Evolutionary conservation across 1,140 invertebrate genomes (phyloP), one percentile per base, ranked within the genome.

Genomic region (Bicyclus anynana): DNA sequence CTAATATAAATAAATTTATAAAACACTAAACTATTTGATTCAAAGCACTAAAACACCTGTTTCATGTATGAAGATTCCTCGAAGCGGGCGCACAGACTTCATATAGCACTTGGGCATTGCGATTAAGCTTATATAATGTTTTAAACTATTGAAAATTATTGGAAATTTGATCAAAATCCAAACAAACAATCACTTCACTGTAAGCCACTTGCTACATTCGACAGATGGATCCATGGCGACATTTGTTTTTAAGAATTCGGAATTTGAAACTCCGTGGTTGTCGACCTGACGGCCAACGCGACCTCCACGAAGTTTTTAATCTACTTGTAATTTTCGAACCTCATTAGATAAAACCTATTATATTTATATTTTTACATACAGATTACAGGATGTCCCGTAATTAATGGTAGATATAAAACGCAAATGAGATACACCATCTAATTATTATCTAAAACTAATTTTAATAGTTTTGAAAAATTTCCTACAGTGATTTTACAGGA

Each of bases 31-130:
- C n/a, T n/a, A 20, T n/a, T 20, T 44, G 20, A 44, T 44, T 21
- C 14, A 44, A 44, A 1, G 40, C 20, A 18, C 12, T n/a, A 60
- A 54, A 60, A 48, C 44, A 64, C 65, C 70, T 62, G 63, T 62
- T 72, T 83, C 73, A 50, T 83, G 69, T 74, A 71, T 74, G 68
- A 73, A 77, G 70, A 54, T 72, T 46, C 62, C 60, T 29, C 53
- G 62, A 33, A 52, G 29, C 29, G 69, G 65, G 29, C 75, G 66
- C 49, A 83, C 74, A 33, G 80, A 73, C 20, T 64, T 77, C 23
- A 83, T 46, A 40, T 77, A 85, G 74, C 82, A 83, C 53, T 67
- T 80, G 49, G 82, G 82, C 82, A 85, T 84, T 58, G 46, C 62
- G 26, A 17, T 38, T n/a, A 38, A 59, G 13, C 40, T 5, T 26